Percentiles rank a stretch among this genome's conserved stretches.
These are phyloP conservation scores for Diploscapter pachys DNA, from an alignment of 1,140 invertebrate species.

Conservation along the genomic window DNA sequence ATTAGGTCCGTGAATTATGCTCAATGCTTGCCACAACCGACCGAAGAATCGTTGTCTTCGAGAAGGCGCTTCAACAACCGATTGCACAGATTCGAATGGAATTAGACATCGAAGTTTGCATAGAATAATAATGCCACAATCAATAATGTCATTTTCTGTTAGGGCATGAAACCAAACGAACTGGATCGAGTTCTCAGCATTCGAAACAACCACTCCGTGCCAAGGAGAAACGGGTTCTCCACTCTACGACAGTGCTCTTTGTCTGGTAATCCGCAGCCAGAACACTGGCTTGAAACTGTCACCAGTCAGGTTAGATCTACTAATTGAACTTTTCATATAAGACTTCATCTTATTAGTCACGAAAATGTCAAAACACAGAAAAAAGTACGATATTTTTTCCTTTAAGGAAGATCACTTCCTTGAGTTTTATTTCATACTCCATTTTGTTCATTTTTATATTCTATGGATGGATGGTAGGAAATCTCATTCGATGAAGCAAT, in stretches of 20 bases:
- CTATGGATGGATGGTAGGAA: too few species aligned
- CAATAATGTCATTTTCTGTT: not conserved
- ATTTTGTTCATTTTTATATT: not conserved
- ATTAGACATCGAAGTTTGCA: slow-evolving; percentile 17
- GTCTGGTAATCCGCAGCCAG: slow-evolving; percentile 30
- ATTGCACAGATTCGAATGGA: slow-evolving; percentile 33
- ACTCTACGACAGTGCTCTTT: slow-evolving; percentile 30
- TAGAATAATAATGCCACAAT: not conserved
- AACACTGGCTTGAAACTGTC: slow-evolving; percentile 25
- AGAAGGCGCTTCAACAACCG: slow-evolving; percentile 19
- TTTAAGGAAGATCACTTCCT: too few species aligned
- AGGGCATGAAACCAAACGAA: slow-evolving; percentile 22
- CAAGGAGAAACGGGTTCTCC: slow-evolving; percentile 24
- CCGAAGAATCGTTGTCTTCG: slow-evolving; percentile 19
- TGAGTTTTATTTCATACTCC: not conserved
- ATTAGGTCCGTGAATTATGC: slow-evolving; percentile 29
- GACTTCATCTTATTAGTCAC: too few species aligned
- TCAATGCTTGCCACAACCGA: slow-evolving; percentile 27
- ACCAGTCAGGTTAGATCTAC: slow-evolving; percentile 8
- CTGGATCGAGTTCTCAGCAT: slow-evolving; percentile 12
- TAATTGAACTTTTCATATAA: too few species aligned
- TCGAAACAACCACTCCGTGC: slow-evolving; percentile 13
- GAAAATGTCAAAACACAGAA: too few species aligned
- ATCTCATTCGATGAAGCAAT: too few species aligned
- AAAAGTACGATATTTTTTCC: too few species aligned